These are phyloP conservation scores for Drosophila diplacantha DNA, from an alignment of 2,888 invertebrate species.

Conservation along the genomic window DNA sequence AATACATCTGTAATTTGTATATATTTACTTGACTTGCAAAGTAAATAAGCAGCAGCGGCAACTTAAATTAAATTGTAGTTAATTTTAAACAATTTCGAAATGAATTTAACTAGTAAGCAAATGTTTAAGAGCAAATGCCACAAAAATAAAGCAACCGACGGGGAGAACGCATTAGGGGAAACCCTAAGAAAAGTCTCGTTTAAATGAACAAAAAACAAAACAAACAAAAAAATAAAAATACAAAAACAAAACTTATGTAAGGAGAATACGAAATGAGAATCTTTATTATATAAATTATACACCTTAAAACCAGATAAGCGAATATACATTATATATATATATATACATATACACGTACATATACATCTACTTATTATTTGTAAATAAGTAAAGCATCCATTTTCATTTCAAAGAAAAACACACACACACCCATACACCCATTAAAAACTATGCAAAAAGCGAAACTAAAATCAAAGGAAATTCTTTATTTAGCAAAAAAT, in stretches of 20 bases:
- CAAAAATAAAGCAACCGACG: conserved; percentile 45
- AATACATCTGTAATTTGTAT: conserved; percentile 70
- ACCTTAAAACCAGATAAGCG: conserved; percentile 45
- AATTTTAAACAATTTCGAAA: conserved; percentile 66
- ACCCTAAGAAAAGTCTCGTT: conserved; percentile 45
- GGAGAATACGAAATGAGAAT: conserved; percentile 47
- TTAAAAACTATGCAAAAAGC: conserved; percentile 29
- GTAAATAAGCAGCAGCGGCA: conserved; percentile 62
- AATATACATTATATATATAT: conserved; percentile 49
- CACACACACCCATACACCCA: conserved; percentile 47
- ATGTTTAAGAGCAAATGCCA: conserved; percentile 63
- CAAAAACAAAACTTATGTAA: conserved; percentile 7
- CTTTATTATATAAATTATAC: conserved; percentile 62
- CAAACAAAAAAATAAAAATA: background rate
- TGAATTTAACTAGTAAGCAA: conserved; percentile 66
- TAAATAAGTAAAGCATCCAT: conserved; percentile 65
- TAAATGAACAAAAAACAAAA: conserved; percentile 36
- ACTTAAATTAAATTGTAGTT: conserved; percentile 65
- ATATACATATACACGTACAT: conserved; percentile 48
- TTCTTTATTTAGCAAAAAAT: conserved; percentile 32
- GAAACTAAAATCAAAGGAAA: conserved; percentile 24
- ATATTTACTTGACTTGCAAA: conserved; percentile 70
- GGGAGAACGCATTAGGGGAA: conserved; percentile 22
- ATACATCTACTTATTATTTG: conserved; percentile 69
- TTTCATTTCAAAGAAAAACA: conserved; percentile 56